Percentiles rank a stretch among this genome's conserved stretches.
Conservation (phyloP, 2,113 vertebrate genomes). For the Myiozetetes cayanensis region DNA sequence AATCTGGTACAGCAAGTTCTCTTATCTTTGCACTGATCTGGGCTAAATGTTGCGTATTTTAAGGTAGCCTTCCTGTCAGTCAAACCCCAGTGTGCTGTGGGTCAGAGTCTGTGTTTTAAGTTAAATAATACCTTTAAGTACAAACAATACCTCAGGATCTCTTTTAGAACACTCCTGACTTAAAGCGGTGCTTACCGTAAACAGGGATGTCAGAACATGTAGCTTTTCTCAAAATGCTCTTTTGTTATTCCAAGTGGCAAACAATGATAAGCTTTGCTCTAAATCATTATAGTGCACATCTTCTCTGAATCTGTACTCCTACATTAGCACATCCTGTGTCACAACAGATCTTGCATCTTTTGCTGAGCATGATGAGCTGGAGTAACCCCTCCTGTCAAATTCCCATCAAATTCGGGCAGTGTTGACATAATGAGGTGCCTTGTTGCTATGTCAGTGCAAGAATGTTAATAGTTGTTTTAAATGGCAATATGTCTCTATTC, state of each 20-base stretch:
- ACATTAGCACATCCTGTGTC: not conserved
- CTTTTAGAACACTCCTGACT: not conserved
- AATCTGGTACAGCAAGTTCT: fast-evolving
- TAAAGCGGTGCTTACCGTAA: not conserved
- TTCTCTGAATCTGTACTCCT: not conserved
- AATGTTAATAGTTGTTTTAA: not conserved
- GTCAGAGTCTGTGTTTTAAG: not conserved
- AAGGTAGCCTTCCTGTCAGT: not conserved
- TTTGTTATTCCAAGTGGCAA: not conserved
- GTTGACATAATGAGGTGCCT: not conserved
- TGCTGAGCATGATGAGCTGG: not conserved
- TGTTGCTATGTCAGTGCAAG: not conserved
- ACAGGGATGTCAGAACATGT: not conserved
- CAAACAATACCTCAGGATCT: not conserved
- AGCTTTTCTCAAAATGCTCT: not conserved
- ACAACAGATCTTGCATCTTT: not conserved
- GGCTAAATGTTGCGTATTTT: not conserved
- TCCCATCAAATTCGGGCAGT: not conserved
- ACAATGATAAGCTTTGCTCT: not conserved
- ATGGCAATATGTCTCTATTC: not conserved
- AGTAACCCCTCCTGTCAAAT: not conserved
- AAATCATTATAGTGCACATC: not conserved
- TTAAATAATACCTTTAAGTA: not conserved
- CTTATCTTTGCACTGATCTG: not conserved
- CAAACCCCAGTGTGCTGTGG: not conserved